Percentiles rank a stretch among this genome's conserved stretches.
These are phyloP conservation scores for Jacana jacana DNA, from an alignment of 2,113 vertebrate species.

Conservation along the genomic window DNA sequence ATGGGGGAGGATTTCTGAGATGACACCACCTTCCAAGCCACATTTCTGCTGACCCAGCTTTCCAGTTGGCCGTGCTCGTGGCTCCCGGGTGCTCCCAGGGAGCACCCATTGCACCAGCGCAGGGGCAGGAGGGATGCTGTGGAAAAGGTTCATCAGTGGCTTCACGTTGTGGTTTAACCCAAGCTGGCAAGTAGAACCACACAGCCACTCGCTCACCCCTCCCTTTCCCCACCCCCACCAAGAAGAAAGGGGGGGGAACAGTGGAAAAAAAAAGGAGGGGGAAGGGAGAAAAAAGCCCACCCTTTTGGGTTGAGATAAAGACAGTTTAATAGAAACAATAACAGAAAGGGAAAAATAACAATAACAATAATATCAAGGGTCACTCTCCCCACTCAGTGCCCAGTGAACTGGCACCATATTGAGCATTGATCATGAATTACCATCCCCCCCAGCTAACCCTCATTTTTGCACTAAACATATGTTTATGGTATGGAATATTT, in stretches of 20 bases:
- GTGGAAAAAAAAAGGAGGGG: neutral
- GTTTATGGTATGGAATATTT: neutral
- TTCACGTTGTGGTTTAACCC: neutral
- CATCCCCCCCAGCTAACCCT: neutral
- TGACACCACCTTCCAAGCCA: neutral
- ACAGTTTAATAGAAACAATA: neutral
- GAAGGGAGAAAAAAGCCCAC: neutral
- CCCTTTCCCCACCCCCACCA: neutral
- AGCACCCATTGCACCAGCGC: no score
- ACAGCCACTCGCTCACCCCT: neutral
- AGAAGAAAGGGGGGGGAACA: neutral
- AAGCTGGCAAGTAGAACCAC: neutral
- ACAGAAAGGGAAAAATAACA: neutral
- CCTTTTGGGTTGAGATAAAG: neutral
- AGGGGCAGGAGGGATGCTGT: neutral
- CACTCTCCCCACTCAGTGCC: neutral
- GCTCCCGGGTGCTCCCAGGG: neutral
- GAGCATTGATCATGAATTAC: neutral
- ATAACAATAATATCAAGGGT: neutral
- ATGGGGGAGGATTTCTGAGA: neutral
- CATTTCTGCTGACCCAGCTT: neutral
- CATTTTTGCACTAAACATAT: no score
- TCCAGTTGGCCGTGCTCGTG: accelerated
- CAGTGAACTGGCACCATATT: neutral
- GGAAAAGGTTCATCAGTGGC: neutral